Conservation (phyloP, 2,113 vertebrate genomes). For the Corapipo altera region DNA sequence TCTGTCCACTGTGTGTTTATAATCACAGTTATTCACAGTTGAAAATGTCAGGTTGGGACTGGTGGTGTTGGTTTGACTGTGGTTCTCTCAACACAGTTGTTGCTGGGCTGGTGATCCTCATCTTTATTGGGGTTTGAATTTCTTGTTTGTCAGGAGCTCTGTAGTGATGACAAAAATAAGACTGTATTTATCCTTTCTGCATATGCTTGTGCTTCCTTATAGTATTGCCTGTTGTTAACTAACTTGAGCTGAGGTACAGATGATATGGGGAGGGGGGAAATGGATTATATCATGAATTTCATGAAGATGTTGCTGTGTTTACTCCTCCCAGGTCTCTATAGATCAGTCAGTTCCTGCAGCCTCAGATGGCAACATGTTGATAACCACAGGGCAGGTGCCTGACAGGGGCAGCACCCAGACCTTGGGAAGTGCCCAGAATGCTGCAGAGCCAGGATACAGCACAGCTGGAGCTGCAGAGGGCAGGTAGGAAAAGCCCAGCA, state of each 20-base stretch:
- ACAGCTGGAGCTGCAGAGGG: slow-evolving; percentile 69
- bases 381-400: slow-evolving; percentile 50
- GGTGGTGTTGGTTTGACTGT: neutral
- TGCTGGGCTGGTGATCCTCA: neutral
- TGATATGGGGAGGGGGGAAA: neutral
- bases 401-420: slow-evolving; percentile 66
- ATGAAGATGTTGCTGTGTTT: neutral
- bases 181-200: neutral
- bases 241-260: neutral
- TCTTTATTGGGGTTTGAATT: neutral
- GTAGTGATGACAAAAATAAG: neutral
- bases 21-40: neutral
- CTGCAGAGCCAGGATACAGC: slow-evolving; percentile 70
- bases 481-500: slow-evolving; percentile 72
- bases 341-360: slow-evolving; percentile 72
- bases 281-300: neutral
- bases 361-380: slow-evolving; percentile 69
- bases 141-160: neutral
- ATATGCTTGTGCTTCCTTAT: neutral
- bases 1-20: neutral
- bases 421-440: slow-evolving; percentile 58
- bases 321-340: slow-evolving; percentile 75
- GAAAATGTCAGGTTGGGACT: neutral
- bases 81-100: neutral
- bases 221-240: neutral